Evolutionary conservation across 1,140 invertebrate species (phyloP), one percentile per base, ranked within the genome.

Genomic region (Copidosoma floridanum): DNA sequence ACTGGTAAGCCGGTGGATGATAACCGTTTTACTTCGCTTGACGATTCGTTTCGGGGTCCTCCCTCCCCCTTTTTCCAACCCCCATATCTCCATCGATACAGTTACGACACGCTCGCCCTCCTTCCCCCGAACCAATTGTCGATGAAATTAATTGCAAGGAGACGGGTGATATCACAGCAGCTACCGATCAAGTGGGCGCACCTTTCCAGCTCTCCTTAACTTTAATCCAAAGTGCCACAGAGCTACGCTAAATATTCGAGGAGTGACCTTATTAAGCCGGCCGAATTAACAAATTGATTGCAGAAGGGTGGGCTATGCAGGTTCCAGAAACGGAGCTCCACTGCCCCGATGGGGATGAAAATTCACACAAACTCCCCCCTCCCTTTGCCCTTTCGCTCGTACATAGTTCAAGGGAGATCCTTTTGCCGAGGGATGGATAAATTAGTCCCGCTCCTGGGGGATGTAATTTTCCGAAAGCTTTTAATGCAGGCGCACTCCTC

Each of bases 1-100:
- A n/a, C n/a, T n/a, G 51, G 51, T 64, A 70, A 69, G 66, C 66
- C 62, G 61, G 23, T 44, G 58, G 65, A 66, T 66, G 64, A 71
- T 69, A 71, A 70, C 62, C 62, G 59, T 63, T 67, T 71, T 57
- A 56, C 56, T 61, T 54, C 41, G 26, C 18, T 37, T 29, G 61
- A 43, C 62, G 53, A 54, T 58, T 12, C n/a, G 18, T 37, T 14
- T 1, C 37, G n/a, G n/a, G n/a, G n/a, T n/a, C n/a, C n/a, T n/a
- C n/a, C 16, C 43, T 61, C 58, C 32, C 56, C 53, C 59, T 64
- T 64, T 68, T 63, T 61, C 57, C 63, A 61, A 66, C 66, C 66
- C 50, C 57, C 38, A 40, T 57, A 16, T 20, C 18, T 46, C 27
- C n/a, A 44, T 24, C 27, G 35, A n/a, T n/a, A n/a, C n/a, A n/a